Percentiles rank a stretch among this genome's conserved stretches.
Conservation (phyloP, 2,888 invertebrate species). For the Tinea trinotella region DNA sequence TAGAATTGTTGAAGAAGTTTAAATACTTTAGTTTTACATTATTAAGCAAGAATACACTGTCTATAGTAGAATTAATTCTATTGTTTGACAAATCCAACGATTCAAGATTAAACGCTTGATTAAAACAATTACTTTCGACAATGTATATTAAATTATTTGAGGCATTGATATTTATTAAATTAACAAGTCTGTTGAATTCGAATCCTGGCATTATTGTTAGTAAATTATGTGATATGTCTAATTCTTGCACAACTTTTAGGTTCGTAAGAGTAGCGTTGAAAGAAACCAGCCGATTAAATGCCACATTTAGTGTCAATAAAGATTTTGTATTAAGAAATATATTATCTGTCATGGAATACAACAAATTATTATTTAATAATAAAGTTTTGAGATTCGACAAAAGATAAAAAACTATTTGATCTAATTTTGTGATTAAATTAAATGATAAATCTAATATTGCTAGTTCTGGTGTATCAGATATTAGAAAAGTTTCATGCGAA, state of each 20-base stretch:
- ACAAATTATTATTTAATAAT: slow-evolving; percentile 39
- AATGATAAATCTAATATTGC: slow-evolving; percentile 40
- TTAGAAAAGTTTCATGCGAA: slow-evolving; percentile 30
- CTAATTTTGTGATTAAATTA: slow-evolving; percentile 35
- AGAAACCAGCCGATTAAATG: slow-evolving; percentile 37
- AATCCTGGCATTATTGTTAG: slow-evolving; percentile 36
- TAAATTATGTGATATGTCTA: slow-evolving; percentile 43
- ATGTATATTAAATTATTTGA: slow-evolving; percentile 42
- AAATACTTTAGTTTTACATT: slow-evolving; percentile 38
- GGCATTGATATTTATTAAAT: slow-evolving; percentile 39
- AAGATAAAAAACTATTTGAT: slow-evolving; percentile 30
- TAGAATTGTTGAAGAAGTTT: slow-evolving; percentile 40
- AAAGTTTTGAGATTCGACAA: slow-evolving; percentile 34
- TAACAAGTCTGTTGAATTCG: slow-evolving; percentile 38
- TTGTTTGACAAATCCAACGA: slow-evolving; percentile 46
- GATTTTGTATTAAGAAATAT: slow-evolving; percentile 34
- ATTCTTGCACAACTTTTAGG: slow-evolving; percentile 34
- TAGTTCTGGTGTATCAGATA: slow-evolving; percentile 28
- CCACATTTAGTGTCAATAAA: slow-evolving; percentile 33
- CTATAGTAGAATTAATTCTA: slow-evolving; percentile 35
- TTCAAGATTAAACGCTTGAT: slow-evolving; percentile 35
- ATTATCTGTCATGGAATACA: slow-evolving; percentile 35
- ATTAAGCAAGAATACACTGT: slow-evolving; percentile 40
- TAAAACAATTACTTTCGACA: slow-evolving; percentile 46
- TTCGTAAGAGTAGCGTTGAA: slow-evolving; percentile 40